Base-by-base conservation (phyloP, 2,888 invertebrate genomes). In the Morpho achilles region DNA sequence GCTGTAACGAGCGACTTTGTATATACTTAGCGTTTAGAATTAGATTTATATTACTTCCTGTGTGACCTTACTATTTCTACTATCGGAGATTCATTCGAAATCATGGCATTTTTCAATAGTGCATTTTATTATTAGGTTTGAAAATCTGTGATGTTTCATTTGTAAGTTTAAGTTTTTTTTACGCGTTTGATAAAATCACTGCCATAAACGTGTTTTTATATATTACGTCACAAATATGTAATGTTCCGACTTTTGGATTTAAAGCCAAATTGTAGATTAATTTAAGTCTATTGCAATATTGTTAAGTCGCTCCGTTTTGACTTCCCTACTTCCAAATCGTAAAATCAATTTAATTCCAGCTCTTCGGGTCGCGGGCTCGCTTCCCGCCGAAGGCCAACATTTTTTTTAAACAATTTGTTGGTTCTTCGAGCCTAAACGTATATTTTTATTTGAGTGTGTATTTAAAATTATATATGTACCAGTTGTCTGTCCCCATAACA, bases 121-220 rank as follows among this genome's bases (percentile, higher is more conserved):
- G 67, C 68, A 73, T 75, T 75, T 76, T 69, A 75, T 80, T 75
- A 75, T 74, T 86, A 81, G 79, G 76, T 77, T 78, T 74, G 74
- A 85, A 80, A 78, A 82, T 82, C 88, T 88, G 87, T 88, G 87
- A 87, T 88, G 84, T 80, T 77, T 78, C 76, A 74, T 74, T 79
- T 75, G 73, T 74, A 76, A 72, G 74, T 75, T 80, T 74, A 75
- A 69, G 70, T 70, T 73, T 70, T 60, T 64, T 68, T 67, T 67
- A 63, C 61, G 60, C 56, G 60, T 67, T 63, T 61, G 59, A 63
- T 61, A 59, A 65, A 68, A 68, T 69, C 77, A 76, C 77, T 77
- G 78, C 77, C 78, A 74, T 73, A 71, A 54, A 49, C 47, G 55
- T 47, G 55, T 60, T 59, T 62, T 16, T 55, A 45, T 58, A 59